Base-by-base conservation (phyloP, 2,888 invertebrate genomes). In the Dasysyrphus tricinctus region DNA sequence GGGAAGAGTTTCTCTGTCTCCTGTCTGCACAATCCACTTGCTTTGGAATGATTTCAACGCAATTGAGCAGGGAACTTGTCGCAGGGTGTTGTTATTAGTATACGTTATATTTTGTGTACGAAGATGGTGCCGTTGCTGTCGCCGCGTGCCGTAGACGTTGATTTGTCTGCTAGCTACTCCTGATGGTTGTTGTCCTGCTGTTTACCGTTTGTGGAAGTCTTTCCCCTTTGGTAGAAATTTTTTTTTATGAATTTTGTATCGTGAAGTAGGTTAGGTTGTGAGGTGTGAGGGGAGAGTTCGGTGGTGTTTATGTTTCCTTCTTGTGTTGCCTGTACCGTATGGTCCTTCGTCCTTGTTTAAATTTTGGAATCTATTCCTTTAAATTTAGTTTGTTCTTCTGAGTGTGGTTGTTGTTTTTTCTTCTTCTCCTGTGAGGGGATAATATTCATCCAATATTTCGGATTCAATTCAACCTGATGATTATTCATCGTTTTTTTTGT, bases 281-380 rank as follows among this genome's bases (percentile, higher is more conserved):
- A 24, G 24, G 24, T 24, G 24, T 24, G 3, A 42, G n/a, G 63
- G 9, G 3, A n/a, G 12, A 24, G 2, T 61, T 63, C 70, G 67
- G 29, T 16, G 54, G 32, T 47, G 39, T 24, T 34, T 57, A 8
- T 54, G 6, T 4, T 29, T 56, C 7, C 0, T 34, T n/a, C 9
- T 5, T 56, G 78, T 78, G 67, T 37, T 51, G 61, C 76, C 2
- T 51, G 19, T 24, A 24, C 24, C 24, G 29, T 8, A 76, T 80
- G 67, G 59, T 75, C 61, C 74, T 63, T 69, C 54, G 59, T 75
- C 61, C 74, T 63, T 69, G 59, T 79, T 69, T 63, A 11, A 16
- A 44, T 63, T 72, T 37, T 57, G 34, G 59, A 67, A 24, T 57
- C 42, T 42, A 16, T 14, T 44, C 24, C 7, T 19, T 44, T 63